Conservation (phyloP, 2,113 vertebrate genomes). For the Aramus guarauna region DNA sequence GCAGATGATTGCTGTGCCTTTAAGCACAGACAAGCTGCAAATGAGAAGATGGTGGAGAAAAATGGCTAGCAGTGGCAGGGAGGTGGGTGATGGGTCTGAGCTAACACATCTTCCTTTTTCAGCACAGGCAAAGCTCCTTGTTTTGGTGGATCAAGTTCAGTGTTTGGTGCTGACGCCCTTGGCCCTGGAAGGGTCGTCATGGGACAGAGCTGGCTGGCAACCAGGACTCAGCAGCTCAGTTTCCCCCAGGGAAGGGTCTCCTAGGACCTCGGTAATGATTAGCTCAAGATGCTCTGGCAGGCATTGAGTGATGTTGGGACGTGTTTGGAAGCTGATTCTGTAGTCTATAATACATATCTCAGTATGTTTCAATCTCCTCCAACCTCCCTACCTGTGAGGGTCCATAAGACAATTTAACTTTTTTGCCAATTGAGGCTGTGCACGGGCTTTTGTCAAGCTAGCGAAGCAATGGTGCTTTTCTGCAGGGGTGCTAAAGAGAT, state of each 20-base stretch:
- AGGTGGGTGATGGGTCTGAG: neutral
- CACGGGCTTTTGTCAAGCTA: neutral
- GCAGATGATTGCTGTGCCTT: neutral
- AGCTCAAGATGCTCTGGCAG: neutral
- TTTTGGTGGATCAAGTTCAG: neutral
- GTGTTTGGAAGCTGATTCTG: neutral
- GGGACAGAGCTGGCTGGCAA: neutral
- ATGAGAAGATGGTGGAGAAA: neutral
- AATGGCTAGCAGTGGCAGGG: neutral
- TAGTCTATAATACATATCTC: neutral
- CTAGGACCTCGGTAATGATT: neutral
- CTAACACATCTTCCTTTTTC: neutral
- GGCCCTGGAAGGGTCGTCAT: neutral
- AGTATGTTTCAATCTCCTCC: rapidly evolving
- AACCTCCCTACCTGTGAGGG: neutral
- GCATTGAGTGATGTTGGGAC: neutral
- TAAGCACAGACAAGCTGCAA: neutral
- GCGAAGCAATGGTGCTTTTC: neutral
- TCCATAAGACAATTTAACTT: neutral
- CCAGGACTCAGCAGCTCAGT: neutral
- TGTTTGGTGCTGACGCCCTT: neutral
- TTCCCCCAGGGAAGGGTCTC: neutral
- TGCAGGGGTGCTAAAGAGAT: neutral
- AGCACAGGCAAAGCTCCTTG: neutral
- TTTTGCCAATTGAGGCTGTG: neutral